phyloP scores from a whole-genome alignment of 2,888 invertebrate genomes.

The Coenonympha arcania region DNA sequence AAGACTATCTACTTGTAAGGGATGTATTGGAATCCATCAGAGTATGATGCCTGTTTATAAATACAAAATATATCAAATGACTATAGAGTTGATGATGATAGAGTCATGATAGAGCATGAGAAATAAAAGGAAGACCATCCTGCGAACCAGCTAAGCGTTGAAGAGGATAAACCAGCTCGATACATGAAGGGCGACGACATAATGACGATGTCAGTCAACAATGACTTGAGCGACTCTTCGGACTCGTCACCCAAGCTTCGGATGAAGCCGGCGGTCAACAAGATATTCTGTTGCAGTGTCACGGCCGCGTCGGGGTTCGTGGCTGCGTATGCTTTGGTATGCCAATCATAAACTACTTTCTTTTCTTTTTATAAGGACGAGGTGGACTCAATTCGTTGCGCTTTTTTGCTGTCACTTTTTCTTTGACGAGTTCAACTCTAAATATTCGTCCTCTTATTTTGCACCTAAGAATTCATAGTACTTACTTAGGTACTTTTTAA shows the following conservation, averaged over 20 bases:
- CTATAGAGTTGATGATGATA: not conserved
- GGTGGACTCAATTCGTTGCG: not conserved
- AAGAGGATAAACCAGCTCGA: not conserved
- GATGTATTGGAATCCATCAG: too few species aligned
- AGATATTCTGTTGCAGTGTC: slow-evolving; percentile 69
- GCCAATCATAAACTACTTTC: slow-evolving; percentile 18
- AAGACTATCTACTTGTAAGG: too few species aligned
- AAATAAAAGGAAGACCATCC: not conserved
- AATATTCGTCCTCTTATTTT: too few species aligned
- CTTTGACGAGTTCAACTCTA: too few species aligned
- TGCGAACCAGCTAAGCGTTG: not conserved
- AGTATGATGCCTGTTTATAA: too few species aligned
- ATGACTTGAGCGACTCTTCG: slow-evolving; percentile 50
- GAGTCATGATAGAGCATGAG: not conserved
- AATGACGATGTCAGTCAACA: slow-evolving; percentile 54
- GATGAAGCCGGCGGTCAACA: slow-evolving; percentile 66
- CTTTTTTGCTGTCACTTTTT: too few species aligned
- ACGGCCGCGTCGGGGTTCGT: slow-evolving; percentile 69
- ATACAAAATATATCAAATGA: too few species aligned
- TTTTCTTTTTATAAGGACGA: not conserved
- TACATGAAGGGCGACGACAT: slow-evolving; percentile 21
- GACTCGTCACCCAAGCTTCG: slow-evolving; percentile 48
- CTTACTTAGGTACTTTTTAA: too few species aligned
- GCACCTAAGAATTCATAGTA: too few species aligned
- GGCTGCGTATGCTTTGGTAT: slow-evolving; percentile 69